A percentile compares a stretch with the other conserved stretches of the same genome.
Conservation (phyloP, 2,113 vertebrate species). For the Telmatochromis sp. region DNA sequence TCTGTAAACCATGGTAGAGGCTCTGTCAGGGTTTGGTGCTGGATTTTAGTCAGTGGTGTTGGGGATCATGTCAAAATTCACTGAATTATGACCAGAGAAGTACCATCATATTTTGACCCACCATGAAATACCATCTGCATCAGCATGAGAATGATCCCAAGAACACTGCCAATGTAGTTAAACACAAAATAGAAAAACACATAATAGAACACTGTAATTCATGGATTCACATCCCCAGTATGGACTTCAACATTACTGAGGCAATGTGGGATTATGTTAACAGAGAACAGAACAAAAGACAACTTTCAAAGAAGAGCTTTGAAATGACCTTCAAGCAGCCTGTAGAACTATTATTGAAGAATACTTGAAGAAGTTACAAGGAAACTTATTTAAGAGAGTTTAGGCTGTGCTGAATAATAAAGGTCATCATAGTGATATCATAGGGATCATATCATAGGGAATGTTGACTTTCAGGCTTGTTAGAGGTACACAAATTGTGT, state of each 20-base stretch:
- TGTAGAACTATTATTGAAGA: background rate
- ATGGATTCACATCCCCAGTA: too few species aligned
- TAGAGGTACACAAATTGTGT: background rate
- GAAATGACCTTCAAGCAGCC: background rate
- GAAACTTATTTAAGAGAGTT: background rate
- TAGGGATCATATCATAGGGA: background rate
- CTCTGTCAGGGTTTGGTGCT: background rate
- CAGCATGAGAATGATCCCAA: background rate
- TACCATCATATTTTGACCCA: background rate
- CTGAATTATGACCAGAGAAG: background rate
- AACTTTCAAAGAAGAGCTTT: background rate
- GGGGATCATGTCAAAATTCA: background rate
- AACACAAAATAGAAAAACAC: background rate
- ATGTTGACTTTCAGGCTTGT: background rate
- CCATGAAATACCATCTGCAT: background rate
- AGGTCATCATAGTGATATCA: background rate
- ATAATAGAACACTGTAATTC: background rate
- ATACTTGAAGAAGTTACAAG: background rate
- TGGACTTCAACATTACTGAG: background rate
- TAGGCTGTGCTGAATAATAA: background rate
- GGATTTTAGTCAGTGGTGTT: background rate
- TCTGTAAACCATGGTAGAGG: background rate
- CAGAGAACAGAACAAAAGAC: background rate
- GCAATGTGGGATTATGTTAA: background rate
- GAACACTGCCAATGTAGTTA: background rate